Evolutionary conservation across 64 coral and sea anemone genomes (phyloP).

Genomic region (Acropora yongei): DNA sequence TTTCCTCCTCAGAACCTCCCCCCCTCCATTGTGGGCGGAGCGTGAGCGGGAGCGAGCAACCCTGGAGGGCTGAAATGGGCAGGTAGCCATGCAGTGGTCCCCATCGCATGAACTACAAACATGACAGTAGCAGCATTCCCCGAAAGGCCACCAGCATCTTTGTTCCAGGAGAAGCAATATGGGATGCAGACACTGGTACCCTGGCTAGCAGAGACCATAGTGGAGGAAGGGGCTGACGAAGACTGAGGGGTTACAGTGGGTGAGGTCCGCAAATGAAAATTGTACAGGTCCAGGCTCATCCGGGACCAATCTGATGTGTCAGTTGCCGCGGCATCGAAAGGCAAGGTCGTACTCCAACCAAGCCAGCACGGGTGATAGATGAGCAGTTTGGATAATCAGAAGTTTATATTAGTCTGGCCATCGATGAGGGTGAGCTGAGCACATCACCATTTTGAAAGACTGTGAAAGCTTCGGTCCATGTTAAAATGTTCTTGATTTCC

Average conservation of each 20-base stretch:
- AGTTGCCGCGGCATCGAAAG: background rate
- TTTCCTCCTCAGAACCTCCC: too few relatives aligned
- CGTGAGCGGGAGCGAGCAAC: background rate
- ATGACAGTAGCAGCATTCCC: background rate
- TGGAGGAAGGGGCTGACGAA: background rate
- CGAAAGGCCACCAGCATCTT: background rate
- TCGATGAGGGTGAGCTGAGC: too few relatives aligned
- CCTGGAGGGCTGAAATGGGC: background rate
- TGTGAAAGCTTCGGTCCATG: too few relatives aligned
- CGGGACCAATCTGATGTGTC: background rate
- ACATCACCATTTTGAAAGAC: too few relatives aligned
- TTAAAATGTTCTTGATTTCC: too few relatives aligned
- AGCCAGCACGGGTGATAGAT: background rate
- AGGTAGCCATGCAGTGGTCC: background rate
- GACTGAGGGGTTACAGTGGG: background rate
- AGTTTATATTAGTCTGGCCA: too few relatives aligned
- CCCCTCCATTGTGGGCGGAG: too few relatives aligned
- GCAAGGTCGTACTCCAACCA: conserved; percentile 7
- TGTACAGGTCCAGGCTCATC: background rate
- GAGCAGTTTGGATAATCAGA: too few relatives aligned
- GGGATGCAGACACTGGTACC: too few relatives aligned
- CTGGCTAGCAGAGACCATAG: too few relatives aligned
- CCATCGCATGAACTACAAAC: too few relatives aligned
- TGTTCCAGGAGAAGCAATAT: too few relatives aligned
- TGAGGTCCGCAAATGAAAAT: background rate